Conservation (phyloP, 1,140 invertebrate species). For the Eriosoma lanigerum region DNA sequence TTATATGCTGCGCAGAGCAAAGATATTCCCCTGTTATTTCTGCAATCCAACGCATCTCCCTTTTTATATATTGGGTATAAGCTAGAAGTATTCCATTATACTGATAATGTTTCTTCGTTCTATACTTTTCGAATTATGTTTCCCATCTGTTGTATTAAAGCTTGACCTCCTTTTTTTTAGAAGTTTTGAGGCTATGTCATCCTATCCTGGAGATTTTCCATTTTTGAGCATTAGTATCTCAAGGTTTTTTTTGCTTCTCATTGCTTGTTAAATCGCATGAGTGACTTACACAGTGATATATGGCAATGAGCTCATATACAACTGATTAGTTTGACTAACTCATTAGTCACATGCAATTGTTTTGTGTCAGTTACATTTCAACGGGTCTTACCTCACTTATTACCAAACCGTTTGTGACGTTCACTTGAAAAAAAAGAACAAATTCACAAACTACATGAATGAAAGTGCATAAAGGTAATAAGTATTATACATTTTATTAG, state of each 20-base stretch:
- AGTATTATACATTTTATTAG: no score
- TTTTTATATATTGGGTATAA: slow-evolving; percentile 31
- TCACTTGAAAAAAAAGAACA: no score
- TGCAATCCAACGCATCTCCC: slow-evolving; percentile 2
- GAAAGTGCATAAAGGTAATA: no score
- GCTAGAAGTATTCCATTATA: slow-evolving; percentile 53
- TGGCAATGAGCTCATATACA: no score
- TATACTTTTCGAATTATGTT: slow-evolving; percentile 27
- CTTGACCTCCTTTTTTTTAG: slow-evolving; percentile 22
- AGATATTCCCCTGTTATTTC: slow-evolving; percentile 22
- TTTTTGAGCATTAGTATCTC: slow-evolving; percentile 26
- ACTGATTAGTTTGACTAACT: no score
- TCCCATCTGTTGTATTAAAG: slow-evolving; percentile 19
- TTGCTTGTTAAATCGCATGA: no score
- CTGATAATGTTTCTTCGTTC: slow-evolving; percentile 53
- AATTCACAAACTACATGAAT: no score
- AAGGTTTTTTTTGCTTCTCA: slow-evolving; percentile 58
- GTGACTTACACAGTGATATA: no score
- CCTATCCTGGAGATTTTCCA: slow-evolving; percentile 3
- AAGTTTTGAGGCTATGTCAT: slow-evolving; percentile 12
- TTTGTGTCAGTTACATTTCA: no score
- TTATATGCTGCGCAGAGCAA: slow-evolving; percentile 5
- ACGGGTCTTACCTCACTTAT: no score
- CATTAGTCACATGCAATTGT: no score
- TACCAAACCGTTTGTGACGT: no score